Percentiles rank a stretch among this genome's conserved stretches.
phyloP scores from a whole-genome alignment of 2,797 vertebrate species.

The Sibirionetta formosa region DNA sequence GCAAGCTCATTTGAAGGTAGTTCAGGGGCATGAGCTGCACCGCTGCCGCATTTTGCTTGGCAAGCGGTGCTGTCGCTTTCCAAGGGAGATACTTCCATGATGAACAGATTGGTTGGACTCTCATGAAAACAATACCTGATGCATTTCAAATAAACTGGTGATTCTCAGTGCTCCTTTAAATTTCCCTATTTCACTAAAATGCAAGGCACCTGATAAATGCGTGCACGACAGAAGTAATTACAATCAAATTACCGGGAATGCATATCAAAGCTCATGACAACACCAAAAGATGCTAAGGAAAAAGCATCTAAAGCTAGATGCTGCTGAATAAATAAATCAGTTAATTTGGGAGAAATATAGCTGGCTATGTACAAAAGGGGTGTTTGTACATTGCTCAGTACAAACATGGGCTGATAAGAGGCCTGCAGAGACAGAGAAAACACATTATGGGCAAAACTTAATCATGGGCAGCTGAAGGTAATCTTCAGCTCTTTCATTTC shows the following conservation, averaged over 20 bases:
- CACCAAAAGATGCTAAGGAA: not conserved
- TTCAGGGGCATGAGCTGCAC: not conserved
- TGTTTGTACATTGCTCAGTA: not conserved
- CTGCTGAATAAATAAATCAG: not conserved
- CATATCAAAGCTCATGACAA: not conserved
- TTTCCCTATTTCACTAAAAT: not conserved
- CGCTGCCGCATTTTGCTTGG: not conserved
- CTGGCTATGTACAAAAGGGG: not conserved
- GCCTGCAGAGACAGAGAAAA: not conserved
- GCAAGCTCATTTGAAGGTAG: not conserved
- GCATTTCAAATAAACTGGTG: rapidly evolving
- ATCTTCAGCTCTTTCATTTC: not conserved
- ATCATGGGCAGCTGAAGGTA: not conserved
- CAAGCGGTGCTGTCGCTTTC: not conserved
- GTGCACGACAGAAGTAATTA: not conserved
- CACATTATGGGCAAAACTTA: not conserved
- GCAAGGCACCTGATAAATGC: not conserved
- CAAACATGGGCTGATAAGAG: not conserved
- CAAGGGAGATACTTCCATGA: not conserved
- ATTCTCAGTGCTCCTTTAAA: not conserved
- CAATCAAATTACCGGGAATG: not conserved
- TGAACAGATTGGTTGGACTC: not conserved
- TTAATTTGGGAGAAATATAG: not conserved
- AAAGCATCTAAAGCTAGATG: not conserved
- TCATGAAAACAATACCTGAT: not conserved